These are phyloP conservation scores for Sphaerodactylus townsendi DNA, from an alignment of 2,113 vertebrate species.

Conservation along the genomic window DNA sequence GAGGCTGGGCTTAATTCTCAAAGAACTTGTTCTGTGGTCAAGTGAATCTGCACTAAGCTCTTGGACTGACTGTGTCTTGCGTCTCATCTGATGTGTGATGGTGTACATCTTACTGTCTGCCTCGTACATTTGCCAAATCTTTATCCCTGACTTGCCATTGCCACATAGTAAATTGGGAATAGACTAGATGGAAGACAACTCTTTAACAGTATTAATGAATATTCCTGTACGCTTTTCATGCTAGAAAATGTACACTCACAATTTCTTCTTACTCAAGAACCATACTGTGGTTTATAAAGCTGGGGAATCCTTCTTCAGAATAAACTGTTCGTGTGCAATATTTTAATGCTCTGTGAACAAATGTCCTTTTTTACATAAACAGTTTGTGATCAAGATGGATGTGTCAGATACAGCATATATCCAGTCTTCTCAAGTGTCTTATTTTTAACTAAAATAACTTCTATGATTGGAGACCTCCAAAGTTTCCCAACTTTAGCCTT, in stretches of 20 bases:
- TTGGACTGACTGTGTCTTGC: constrained; percentile 34
- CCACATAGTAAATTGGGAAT: constrained; percentile 66
- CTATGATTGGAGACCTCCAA: constrained; percentile 56
- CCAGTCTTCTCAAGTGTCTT: constrained; percentile 53
- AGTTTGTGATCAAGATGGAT: constrained; percentile 62
- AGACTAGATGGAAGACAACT: constrained; percentile 63
- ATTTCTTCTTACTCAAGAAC: constrained; percentile 59
- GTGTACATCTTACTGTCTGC: constrained; percentile 64
- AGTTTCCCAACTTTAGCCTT: constrained; percentile 61
- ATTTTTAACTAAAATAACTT: constrained; percentile 55
- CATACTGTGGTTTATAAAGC: constrained; percentile 65
- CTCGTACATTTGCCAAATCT: constrained; percentile 83
- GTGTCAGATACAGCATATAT: constrained; percentile 49
- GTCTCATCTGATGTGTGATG: constrained; percentile 51
- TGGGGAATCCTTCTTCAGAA: constrained; percentile 62
- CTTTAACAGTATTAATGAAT: constrained; percentile 79
- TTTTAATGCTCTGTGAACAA: constrained; percentile 80
- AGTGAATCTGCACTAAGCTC: constrained; percentile 42
- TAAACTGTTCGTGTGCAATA: constrained; percentile 84
- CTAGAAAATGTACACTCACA: constrained; percentile 63
- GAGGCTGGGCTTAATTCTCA: constrained; percentile 47
- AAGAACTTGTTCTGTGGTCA: constrained; percentile 51
- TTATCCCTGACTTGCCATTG: constrained; percentile 65
- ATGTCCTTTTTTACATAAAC: constrained; percentile 68
- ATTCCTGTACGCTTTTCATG: constrained; percentile 66